Conservation (phyloP, 2,797 vertebrate genomes). For the Poecilia picta region DNA sequence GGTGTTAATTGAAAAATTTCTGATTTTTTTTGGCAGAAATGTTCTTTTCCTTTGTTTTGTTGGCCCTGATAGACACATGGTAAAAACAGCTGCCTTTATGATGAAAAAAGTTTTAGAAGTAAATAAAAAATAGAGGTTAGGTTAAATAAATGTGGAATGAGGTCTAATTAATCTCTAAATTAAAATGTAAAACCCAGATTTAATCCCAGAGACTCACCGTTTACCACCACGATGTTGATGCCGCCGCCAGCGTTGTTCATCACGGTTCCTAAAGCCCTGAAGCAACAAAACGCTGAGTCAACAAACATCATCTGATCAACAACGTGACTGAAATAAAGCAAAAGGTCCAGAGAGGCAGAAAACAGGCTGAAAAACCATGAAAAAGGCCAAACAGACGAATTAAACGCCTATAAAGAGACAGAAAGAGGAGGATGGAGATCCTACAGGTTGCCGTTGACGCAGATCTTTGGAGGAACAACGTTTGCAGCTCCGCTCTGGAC, state of each 20-base stretch:
- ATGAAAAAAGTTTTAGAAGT: background rate
- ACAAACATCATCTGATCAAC: background rate
- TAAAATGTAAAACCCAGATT: background rate
- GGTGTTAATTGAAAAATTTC: too few relatives aligned
- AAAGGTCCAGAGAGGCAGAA: background rate
- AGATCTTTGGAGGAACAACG: conserved; percentile 87
- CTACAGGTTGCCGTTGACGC: conserved; percentile 87
- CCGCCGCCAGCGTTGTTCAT: conserved; percentile 85
- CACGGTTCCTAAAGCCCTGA: conserved; percentile 85
- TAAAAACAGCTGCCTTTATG: background rate
- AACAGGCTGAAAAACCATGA: background rate
- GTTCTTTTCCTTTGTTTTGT: background rate
- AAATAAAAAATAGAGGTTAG: background rate
- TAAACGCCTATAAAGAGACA: background rate
- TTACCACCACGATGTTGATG: conserved; percentile 86
- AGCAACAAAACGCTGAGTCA: background rate
- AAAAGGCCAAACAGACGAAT: background rate
- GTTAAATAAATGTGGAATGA: background rate
- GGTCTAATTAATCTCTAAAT: background rate
- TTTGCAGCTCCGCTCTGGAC: conserved; percentile 90
- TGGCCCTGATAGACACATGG: too few relatives aligned
- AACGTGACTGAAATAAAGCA: background rate
- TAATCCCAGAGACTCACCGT: conserved; percentile 78
- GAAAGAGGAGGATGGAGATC: background rate
- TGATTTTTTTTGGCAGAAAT: too few relatives aligned